Evolutionary conservation across 2,113 vertebrate genomes (phyloP), one percentile per base, ranked within the genome.

Genomic region (Sebastes fasciatus): DNA sequence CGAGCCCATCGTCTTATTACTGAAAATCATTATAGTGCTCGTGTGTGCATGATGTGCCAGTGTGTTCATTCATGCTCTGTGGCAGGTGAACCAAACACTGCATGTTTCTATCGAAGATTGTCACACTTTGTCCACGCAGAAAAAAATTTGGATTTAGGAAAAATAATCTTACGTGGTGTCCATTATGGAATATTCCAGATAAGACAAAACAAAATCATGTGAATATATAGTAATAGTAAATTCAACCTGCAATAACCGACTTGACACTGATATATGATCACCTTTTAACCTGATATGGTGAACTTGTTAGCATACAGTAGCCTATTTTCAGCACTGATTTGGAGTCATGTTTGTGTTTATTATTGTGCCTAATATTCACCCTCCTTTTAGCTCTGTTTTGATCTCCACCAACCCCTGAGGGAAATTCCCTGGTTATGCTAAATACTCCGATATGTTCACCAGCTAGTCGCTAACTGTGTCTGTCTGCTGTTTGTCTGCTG

Each of bases 11-110:
- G 40, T 88, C 86, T 80, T 77, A 77, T 86, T 84, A 84, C 79
- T 74, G 84, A 65, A 60, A 62, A 60, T 85, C 81, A 70, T 89
- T 88, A 89, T 63, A 19, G 66, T 55, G 80, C 26, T 16, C 6
- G 19, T 45, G 34, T 17, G n/a, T 60, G n/a, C 13, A n/a, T 63
- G 8, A 34, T 5, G 34, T 76, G 52, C 10, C 2, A 42, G 21
- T 45, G 57, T 23, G 55, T 82, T 71, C 54, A 80, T 77, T 86
- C 75, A 74, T 34, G 26, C n/a, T 4, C 4, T 68, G 17, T 10
- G 12, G 45, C 17, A 75, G 49, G 21, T 4, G 61, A 57, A 1
- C 9, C 34, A 40, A 69, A 64, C n/a, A 26, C 8, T 14, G 23
- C 54, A 65, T 34, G 34, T 40, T 57, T 57, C 49, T 74, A 43